These are phyloP conservation scores for Smutsia gigantea DNA, from an alignment of 2,797 vertebrate genomes.

Conservation along the genomic window DNA sequence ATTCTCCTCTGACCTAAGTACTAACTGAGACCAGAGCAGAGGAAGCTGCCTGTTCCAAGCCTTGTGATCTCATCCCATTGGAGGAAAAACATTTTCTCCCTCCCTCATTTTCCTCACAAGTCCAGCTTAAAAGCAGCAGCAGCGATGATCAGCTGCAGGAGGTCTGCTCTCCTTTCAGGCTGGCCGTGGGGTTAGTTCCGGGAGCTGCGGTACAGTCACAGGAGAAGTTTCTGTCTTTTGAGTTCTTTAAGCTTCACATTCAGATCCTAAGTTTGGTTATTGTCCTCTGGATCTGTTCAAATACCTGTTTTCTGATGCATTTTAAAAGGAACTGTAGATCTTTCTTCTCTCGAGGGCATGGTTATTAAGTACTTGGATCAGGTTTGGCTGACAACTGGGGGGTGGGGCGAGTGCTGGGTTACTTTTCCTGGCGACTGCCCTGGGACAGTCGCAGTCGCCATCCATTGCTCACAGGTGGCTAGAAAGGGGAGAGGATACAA, in stretches of 20 bases:
- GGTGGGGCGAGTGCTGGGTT: slow-evolving; percentile 90
- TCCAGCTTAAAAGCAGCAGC: slow-evolving; percentile 84
- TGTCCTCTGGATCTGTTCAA: slow-evolving; percentile 89
- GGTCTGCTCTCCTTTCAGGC: slow-evolving; percentile 82
- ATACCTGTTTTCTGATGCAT: slow-evolving; percentile 85
- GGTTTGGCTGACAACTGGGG: slow-evolving; percentile 92
- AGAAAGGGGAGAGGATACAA: slow-evolving; percentile 82
- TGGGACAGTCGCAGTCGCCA: slow-evolving; percentile 94
- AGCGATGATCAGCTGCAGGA: slow-evolving; percentile 71
- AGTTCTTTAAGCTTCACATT: slow-evolving; percentile 87
- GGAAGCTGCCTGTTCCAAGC: slow-evolving; percentile 49
- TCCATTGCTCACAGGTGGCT: slow-evolving; percentile 93
- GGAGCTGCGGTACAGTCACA: slow-evolving; percentile 79
- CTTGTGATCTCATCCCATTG: slow-evolving; percentile 79
- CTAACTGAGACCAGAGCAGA: slow-evolving; percentile 49
- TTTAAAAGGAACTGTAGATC: slow-evolving; percentile 77
- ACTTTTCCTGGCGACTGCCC: slow-evolving; percentile 91
- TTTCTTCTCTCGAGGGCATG: slow-evolving; percentile 76
- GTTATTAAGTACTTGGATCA: slow-evolving; percentile 85
- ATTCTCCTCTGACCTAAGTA: not conserved
- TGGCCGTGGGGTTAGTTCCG: slow-evolving; percentile 74
- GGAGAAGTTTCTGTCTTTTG: slow-evolving; percentile 89
- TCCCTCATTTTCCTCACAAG: slow-evolving; percentile 79
- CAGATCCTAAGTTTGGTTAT: slow-evolving; percentile 92
- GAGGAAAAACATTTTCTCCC: slow-evolving; percentile 78